Conservation (phyloP, 2,888 invertebrate species). For the Syrista parreyssii region DNA sequence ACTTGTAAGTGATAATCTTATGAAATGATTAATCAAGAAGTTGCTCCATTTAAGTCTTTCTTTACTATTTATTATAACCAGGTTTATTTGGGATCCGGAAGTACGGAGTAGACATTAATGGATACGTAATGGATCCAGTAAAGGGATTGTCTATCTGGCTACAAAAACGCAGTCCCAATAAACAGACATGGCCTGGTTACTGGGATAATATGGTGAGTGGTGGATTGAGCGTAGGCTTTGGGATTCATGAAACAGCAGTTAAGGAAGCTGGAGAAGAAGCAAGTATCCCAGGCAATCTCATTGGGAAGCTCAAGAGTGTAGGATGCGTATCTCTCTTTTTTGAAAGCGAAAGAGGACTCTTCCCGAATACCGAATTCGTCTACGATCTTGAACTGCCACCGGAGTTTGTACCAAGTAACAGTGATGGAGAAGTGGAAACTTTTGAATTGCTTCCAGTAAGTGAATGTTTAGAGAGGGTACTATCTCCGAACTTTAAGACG, state of each 20-base stretch:
- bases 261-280: slow-evolving; percentile 97
- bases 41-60: not conserved
- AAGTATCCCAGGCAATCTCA: slow-evolving; percentile 83
- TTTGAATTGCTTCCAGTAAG: slow-evolving; percentile 88
- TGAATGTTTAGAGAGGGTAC: slow-evolving; percentile 84
- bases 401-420: slow-evolving; percentile 91
- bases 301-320: slow-evolving; percentile 79
- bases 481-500: slow-evolving; percentile 89
- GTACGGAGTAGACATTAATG: slow-evolving; percentile 95
- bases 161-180: slow-evolving; percentile 89
- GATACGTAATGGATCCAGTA: slow-evolving; percentile 86
- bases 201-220: slow-evolving; percentile 98
- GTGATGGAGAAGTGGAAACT: slow-evolving; percentile 93
- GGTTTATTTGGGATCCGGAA: slow-evolving; percentile 91
- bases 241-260: slow-evolving; percentile 88
- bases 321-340: slow-evolving; percentile 92
- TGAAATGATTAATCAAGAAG: not conserved
- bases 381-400: slow-evolving; percentile 91
- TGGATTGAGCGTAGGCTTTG: slow-evolving; percentile 89
- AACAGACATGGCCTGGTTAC: slow-evolving; percentile 96
- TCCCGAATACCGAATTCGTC: slow-evolving; percentile 94
- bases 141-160: slow-evolving; percentile 92
- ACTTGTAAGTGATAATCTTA: slow-evolving; percentile 72
- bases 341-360: slow-evolving; percentile 92
- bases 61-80: slow-evolving; percentile 39